These are phyloP conservation scores for Tragelaphus buxtoni DNA, from an alignment of 2,113 vertebrate species.

Conservation along the genomic window DNA sequence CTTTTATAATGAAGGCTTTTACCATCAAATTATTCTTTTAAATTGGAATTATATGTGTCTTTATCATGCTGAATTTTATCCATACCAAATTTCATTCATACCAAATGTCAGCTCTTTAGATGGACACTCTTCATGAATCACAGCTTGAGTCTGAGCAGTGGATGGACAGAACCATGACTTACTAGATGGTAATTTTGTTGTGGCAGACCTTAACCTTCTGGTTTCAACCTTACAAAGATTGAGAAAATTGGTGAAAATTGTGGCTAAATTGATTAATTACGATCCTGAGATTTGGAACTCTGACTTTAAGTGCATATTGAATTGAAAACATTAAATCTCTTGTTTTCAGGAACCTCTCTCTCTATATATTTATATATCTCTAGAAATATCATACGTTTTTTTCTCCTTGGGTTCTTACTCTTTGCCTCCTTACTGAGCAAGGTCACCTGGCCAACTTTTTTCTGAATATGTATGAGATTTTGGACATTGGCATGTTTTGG, in stretches of 20 bases:
- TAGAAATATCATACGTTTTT: not conserved
- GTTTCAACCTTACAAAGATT: not conserved
- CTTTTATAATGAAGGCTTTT: not conserved
- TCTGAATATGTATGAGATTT: not conserved
- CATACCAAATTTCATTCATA: not conserved
- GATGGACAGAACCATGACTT: not conserved
- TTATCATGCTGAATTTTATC: constrained; percentile 20
- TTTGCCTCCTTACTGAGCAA: not conserved
- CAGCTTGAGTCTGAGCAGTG: not conserved
- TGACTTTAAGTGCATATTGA: constrained; percentile 20
- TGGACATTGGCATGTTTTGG: not conserved
- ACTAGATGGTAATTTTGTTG: not conserved
- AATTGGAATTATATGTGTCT: not conserved
- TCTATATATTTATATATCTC: not conserved
- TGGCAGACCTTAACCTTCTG: not conserved
- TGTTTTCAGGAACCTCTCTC: not conserved
- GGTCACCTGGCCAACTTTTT: not conserved
- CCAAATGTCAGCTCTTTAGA: not conserved
- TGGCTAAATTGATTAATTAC: not conserved
- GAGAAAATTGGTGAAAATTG: not conserved
- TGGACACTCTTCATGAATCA: not conserved
- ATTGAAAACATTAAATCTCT: not conserved
- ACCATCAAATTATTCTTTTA: constrained; percentile 22
- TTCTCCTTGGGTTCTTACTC: not conserved
- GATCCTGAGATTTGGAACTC: not conserved